Percentiles rank a stretch among this genome's conserved stretches.
Evolutionary conservation across 2,888 invertebrate genomes (phyloP).

Genomic region (Morinoia aosen): DNA sequence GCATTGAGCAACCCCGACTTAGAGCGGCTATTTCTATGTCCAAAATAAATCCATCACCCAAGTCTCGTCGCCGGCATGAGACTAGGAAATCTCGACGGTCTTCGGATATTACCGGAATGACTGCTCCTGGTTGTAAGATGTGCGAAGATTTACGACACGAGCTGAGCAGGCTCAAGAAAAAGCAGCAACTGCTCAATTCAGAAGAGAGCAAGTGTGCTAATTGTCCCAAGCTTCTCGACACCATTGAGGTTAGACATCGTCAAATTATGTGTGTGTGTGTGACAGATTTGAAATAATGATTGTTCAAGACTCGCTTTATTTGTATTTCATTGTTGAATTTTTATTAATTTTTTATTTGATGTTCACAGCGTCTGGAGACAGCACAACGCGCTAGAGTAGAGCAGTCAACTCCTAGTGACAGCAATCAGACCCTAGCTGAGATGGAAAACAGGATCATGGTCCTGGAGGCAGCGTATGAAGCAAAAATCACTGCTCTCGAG

Average conservation of each 20-base stretch:
- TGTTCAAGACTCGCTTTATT: neutral
- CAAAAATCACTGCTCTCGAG: conserved; percentile 84
- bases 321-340: neutral
- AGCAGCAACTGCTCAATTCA: conserved; percentile 56
- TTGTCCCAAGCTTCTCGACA: conserved; percentile 47
- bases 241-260: neutral
- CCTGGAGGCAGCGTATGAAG: conserved; percentile 85
- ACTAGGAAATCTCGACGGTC: conserved; percentile 61
- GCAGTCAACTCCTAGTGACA: conserved; percentile 55
- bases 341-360: neutral
- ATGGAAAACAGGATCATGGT: conserved; percentile 82
- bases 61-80: conserved; percentile 56
- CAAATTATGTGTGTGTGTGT: neutral
- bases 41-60: conserved; percentile 63
- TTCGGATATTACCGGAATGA: conserved; percentile 67
- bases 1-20: conserved; percentile 48
- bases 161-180: conserved; percentile 59
- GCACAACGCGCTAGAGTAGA: neutral
- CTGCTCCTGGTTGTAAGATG: conserved; percentile 59
- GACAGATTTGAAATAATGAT: neutral
- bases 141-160: conserved; percentile 66
- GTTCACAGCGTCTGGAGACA: conserved; percentile 2
- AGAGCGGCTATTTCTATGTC: conserved; percentile 30
- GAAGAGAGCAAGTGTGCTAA: conserved; percentile 62
- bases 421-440: conserved; percentile 80